Evolutionary conservation across 2,113 vertebrate genomes (phyloP).

Genomic region (Hyperoodon ampullatus): DNA sequence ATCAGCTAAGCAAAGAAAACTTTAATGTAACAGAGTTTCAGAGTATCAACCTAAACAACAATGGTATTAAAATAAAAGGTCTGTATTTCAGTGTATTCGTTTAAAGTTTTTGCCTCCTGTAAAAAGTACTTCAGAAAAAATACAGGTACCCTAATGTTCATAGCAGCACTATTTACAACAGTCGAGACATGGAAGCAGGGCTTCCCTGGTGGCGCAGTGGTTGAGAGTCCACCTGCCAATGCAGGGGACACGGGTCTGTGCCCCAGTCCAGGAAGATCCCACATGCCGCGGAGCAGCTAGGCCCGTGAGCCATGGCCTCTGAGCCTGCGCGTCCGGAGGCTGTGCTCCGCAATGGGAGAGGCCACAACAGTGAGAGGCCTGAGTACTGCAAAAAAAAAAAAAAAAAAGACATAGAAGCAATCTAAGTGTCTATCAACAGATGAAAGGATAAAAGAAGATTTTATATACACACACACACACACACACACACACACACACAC

Average conservation of each 20-base stretch:
- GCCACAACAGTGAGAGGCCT: no score
- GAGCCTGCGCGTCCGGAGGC: no score
- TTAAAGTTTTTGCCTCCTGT: not conserved
- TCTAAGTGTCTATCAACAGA: not conserved
- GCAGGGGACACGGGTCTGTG: no score
- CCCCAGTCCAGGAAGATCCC: no score
- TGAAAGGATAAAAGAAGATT: not conserved
- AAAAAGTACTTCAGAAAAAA: not conserved
- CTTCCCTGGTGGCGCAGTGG: no score
- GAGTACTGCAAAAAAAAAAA: no score
- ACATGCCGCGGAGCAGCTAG: no score
- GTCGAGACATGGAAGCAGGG: not conserved
- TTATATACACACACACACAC: fast-evolving
- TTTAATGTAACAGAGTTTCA: not conserved
- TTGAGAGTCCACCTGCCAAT: no score
- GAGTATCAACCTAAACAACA: not conserved
- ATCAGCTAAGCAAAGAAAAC: not conserved
- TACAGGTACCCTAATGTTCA: not conserved
- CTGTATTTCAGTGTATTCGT: not conserved
- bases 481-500: not conserved
- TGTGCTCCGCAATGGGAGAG: no score
- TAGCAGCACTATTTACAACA: not conserved
- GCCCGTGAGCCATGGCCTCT: no score
- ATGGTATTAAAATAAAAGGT: not conserved
- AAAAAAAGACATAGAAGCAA: not conserved